A percentile compares a stretch with the other conserved stretches of the same genome.
phyloP scores from a whole-genome alignment of 2,113 vertebrate species.

The Cololabis saira region DNA sequence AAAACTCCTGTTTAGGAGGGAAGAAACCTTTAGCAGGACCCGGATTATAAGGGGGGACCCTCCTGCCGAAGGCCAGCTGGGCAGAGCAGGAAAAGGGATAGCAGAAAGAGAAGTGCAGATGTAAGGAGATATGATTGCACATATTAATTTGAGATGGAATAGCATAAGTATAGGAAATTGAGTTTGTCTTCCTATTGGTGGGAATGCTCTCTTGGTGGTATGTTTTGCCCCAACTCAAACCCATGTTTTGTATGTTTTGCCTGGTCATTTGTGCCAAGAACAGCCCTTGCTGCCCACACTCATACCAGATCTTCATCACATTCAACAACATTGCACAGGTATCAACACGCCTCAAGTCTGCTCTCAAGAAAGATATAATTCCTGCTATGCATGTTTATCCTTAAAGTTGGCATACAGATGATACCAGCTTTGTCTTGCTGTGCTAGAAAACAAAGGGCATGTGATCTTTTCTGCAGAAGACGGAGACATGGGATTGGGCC shows the following conservation, averaged over 20 bases:
- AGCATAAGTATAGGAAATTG: no score
- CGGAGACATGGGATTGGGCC: slow-evolving; percentile 16
- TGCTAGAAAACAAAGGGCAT: slow-evolving; percentile 12
- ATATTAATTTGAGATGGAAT: no score
- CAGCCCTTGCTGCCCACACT: slow-evolving; percentile 1
- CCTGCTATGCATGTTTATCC: slow-evolving; percentile 12
- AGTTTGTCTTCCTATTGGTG: no score
- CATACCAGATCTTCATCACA: background rate
- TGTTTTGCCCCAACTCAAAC: background rate
- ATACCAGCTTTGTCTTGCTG: slow-evolving; percentile 1
- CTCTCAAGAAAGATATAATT: slow-evolving; percentile 3
- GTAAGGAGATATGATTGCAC: no score
- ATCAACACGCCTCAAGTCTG: slow-evolving; percentile 9
- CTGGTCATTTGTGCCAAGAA: background rate
- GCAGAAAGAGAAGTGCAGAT: no score
- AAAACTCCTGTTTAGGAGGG: no score
- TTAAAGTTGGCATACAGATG: slow-evolving; percentile 4
- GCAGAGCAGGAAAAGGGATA: no score
- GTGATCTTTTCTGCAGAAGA: slow-evolving; percentile 4
- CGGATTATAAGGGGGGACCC: no score
- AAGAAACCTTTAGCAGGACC: no score
- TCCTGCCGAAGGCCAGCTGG: no score
- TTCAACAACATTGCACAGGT: slow-evolving; percentile 20
- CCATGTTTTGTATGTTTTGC: no score
- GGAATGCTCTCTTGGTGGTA: background rate